Evolutionary conservation across 2,888 invertebrate genomes (phyloP).

Genomic region (Noctua janthina): DNA sequence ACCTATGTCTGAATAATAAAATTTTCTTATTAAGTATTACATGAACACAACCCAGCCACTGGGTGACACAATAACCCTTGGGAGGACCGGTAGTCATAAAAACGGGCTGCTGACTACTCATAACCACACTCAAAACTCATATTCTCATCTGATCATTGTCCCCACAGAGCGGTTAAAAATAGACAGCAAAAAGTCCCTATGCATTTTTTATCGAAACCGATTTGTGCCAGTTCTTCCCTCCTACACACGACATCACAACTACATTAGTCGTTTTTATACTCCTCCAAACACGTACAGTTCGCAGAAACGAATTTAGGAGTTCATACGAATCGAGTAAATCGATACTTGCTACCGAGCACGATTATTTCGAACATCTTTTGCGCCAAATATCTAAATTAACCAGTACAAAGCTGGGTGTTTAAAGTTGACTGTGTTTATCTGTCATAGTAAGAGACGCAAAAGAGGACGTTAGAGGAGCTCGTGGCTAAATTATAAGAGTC

Average conservation of each 20-base stretch:
- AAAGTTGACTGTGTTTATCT: neutral
- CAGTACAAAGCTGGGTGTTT: neutral
- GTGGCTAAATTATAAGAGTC: neutral
- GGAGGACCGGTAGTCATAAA: neutral
- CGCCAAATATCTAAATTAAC: neutral
- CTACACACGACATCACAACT: constrained; percentile 19
- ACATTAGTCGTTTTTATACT: constrained; percentile 25
- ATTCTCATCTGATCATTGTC: too few relatives aligned
- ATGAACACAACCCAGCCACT: neutral
- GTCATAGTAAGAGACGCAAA: neutral
- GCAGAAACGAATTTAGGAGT: neutral
- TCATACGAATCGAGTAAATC: neutral
- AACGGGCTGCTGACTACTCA: neutral
- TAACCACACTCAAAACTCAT: neutral
- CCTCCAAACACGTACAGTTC: neutral
- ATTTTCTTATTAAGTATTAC: too few relatives aligned
- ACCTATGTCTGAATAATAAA: too few relatives aligned
- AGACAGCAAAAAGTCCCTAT: neutral
- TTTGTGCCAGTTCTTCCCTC: constrained; percentile 14
- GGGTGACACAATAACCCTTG: neutral
- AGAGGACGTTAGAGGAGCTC: too few relatives aligned
- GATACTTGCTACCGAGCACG: neutral
- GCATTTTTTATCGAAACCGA: constrained; percentile 22
- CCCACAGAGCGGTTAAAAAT: constrained; percentile 1
- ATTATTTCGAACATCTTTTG: neutral